A percentile compares a stretch with the other conserved stretches of the same genome.
These are phyloP conservation scores for Aphaenogaster ashmeadi DNA, from an alignment of 1,140 invertebrate genomes.

Conservation along the genomic window DNA sequence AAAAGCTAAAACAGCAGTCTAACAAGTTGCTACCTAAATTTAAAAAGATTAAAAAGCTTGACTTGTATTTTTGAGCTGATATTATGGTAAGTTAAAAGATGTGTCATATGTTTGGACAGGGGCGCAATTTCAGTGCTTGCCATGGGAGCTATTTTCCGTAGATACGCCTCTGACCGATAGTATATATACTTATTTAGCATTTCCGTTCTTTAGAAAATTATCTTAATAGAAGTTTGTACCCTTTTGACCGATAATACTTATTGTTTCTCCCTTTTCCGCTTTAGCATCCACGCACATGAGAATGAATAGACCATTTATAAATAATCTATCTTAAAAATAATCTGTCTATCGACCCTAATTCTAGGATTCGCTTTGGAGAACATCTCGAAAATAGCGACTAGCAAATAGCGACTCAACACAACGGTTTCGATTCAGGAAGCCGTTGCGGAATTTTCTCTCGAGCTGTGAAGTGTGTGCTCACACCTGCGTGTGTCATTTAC, in stretches of 20 bases:
- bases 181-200: no score
- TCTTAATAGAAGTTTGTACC: neutral
- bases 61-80: no score
- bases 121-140: no score
- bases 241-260: neutral
- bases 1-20: no score
- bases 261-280: neutral
- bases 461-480: constrained; percentile 31
- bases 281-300: neutral
- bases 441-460: constrained; percentile 52
- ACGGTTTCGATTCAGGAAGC: constrained; percentile 8
- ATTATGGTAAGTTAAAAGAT: no score
- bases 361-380: neutral
- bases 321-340: neutral
- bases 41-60: no score
- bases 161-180: no score
- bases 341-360: neutral
- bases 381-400: neutral
- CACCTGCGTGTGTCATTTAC: constrained; percentile 64
- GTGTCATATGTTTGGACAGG: no score
- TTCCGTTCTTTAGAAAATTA: neutral
- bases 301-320: neutral
- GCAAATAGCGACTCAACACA: no score
- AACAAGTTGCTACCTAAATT: no score
- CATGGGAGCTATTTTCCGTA: no score